Conservation (phyloP, 2,113 vertebrate species). For the Pedetes capensis region DNA sequence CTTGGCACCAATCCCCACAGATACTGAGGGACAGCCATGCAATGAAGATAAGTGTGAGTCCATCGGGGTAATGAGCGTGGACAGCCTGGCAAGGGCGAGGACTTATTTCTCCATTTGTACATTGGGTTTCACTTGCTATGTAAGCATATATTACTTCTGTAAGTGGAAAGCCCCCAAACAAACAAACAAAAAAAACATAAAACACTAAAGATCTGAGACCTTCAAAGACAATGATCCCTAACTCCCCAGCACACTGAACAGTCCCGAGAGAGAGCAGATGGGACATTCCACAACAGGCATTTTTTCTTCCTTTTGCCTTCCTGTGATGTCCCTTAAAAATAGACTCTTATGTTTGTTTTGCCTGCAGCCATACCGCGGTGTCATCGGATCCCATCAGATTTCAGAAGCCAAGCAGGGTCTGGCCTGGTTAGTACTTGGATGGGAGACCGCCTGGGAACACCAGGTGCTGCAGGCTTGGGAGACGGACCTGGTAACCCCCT, state of each 20-base stretch:
- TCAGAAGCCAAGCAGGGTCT: too few relatives aligned
- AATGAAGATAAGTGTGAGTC: neutral
- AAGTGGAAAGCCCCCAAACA: neutral
- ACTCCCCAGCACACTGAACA: neutral
- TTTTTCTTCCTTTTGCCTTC: neutral
- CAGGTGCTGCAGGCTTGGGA: too few relatives aligned
- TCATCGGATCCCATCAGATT: too few relatives aligned
- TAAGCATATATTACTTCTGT: neutral
- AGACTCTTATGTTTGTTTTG: too few relatives aligned
- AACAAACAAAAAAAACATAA: too few relatives aligned
- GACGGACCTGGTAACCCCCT: too few relatives aligned
- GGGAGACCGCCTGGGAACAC: too few relatives aligned
- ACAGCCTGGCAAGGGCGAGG: neutral
- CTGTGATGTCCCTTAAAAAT: too few relatives aligned
- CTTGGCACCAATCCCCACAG: neutral
- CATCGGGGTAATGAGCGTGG: neutral
- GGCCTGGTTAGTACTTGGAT: too few relatives aligned
- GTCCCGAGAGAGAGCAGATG: neutral
- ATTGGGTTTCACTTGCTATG: neutral
- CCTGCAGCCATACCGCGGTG: too few relatives aligned
- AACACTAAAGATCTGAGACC: neutral
- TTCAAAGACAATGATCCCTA: neutral
- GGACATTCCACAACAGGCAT: neutral
- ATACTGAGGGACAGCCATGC: neutral
- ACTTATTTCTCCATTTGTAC: neutral